Percentiles rank a stretch among this genome's conserved stretches.
Evolutionary conservation across 2,888 invertebrate species (phyloP).

Genomic region (Dusona sp.): DNA sequence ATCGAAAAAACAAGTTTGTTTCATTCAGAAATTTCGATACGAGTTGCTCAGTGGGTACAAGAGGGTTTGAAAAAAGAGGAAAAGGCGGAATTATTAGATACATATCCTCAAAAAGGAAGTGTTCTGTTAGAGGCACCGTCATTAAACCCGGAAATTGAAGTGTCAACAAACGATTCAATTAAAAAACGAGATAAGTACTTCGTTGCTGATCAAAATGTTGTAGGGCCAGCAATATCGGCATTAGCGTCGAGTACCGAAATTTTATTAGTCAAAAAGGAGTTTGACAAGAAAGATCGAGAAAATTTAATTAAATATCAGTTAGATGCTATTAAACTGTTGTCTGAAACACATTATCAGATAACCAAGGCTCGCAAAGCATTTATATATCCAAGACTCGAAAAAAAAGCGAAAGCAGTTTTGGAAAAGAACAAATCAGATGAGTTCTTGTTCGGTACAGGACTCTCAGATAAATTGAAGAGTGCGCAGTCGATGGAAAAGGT

Average conservation of each 20-base stretch:
- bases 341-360: slow-evolving; percentile 1
- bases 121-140: background rate
- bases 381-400: background rate
- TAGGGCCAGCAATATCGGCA: slow-evolving; percentile 4
- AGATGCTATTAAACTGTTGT: slow-evolving; percentile 5
- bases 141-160: background rate
- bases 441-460: background rate
- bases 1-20: too few species aligned
- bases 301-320: slow-evolving; percentile 2
- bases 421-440: background rate
- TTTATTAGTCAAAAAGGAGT: slow-evolving; percentile 10
- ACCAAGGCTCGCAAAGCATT: too few species aligned
- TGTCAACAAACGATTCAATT: background rate
- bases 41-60: too few species aligned
- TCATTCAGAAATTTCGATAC: too few species aligned
- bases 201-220: slow-evolving; percentile 1
- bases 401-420: background rate
- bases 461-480: background rate
- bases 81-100: background rate
- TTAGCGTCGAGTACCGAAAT: slow-evolving; percentile 5
- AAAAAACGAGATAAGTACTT: background rate
- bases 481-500: slow-evolving; percentile 11
- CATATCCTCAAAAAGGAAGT: background rate
- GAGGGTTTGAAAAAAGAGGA: too few species aligned
- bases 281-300: slow-evolving; percentile 3